These are phyloP conservation scores for Scalopus aquaticus DNA, from an alignment of 2,113 vertebrate species.

Conservation along the genomic window DNA sequence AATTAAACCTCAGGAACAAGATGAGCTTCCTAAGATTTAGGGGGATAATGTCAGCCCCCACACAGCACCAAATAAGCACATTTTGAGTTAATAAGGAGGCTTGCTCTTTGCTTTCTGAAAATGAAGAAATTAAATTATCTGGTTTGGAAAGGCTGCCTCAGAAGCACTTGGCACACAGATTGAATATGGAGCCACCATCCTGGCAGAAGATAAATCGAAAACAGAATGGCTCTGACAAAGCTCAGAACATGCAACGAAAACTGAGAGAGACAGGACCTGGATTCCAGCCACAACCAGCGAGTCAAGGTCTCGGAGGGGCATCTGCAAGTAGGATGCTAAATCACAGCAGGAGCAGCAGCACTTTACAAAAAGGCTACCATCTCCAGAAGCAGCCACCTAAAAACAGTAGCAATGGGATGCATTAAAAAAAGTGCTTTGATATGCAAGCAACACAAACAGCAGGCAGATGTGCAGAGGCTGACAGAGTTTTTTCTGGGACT, in stretches of 20 bases:
- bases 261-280: slow-evolving; percentile 46
- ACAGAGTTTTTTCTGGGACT: slow-evolving; percentile 8
- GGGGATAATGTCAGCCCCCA: slow-evolving; percentile 23
- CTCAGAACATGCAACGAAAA: slow-evolving; percentile 54
- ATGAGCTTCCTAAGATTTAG: slow-evolving; percentile 47
- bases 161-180: slow-evolving; percentile 56
- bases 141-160: slow-evolving; percentile 49
- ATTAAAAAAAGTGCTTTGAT: slow-evolving; percentile 27
- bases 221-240: slow-evolving; percentile 58
- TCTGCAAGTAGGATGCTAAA: slow-evolving; percentile 48
- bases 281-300: slow-evolving; percentile 52
- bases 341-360: slow-evolving; percentile 46
- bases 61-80: slow-evolving; percentile 41
- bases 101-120: slow-evolving; percentile 65
- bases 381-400: slow-evolving; percentile 22
- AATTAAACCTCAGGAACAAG: slow-evolving; percentile 48
- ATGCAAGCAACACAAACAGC: slow-evolving; percentile 30
- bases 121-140: slow-evolving; percentile 72
- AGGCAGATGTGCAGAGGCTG: slow-evolving; percentile 12
- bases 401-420: neutral
- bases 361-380: slow-evolving; percentile 49
- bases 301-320: slow-evolving; percentile 46
- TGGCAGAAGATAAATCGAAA: slow-evolving; percentile 72
- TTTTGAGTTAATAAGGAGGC: slow-evolving; percentile 67
- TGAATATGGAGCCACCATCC: slow-evolving; percentile 48